Percentiles rank a stretch among this genome's conserved stretches.
Evolutionary conservation across 2,797 vertebrate genomes (phyloP).

Genomic region (Falco berigora): DNA sequence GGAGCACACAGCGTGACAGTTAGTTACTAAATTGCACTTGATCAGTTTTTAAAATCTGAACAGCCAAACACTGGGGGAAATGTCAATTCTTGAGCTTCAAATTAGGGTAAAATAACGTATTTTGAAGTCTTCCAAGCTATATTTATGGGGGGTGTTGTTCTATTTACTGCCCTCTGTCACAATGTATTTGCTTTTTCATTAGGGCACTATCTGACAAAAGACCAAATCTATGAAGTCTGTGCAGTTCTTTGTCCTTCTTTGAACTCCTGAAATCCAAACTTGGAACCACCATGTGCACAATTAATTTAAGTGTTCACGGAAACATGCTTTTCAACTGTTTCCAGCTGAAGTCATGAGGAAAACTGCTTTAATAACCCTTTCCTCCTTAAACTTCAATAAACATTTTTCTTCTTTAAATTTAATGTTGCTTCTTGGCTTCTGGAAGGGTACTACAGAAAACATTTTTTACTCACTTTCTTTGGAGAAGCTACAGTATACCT

Average conservation of each 20-base stretch:
- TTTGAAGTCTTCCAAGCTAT: neutral
- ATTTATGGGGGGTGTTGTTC: fast-evolving
- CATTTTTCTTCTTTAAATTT: neutral
- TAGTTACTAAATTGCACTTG: neutral
- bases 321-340: neutral
- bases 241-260: neutral
- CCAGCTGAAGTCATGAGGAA: neutral
- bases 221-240: neutral
- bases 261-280: neutral
- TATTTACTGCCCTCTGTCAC: neutral
- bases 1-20: neutral
- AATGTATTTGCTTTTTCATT: conserved; percentile 20
- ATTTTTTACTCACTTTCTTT: neutral
- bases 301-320: neutral
- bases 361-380: neutral
- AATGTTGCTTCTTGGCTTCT: neutral
- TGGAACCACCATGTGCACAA: neutral
- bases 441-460: neutral
- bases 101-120: neutral
- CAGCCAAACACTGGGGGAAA: neutral
- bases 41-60: neutral
- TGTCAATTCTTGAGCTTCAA: neutral
- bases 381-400: neutral
- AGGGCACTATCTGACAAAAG: neutral
- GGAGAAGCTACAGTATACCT: neutral